Base-by-base conservation (phyloP, 2,113 vertebrate genomes). In the Eulacestoma nigropectus region DNA sequence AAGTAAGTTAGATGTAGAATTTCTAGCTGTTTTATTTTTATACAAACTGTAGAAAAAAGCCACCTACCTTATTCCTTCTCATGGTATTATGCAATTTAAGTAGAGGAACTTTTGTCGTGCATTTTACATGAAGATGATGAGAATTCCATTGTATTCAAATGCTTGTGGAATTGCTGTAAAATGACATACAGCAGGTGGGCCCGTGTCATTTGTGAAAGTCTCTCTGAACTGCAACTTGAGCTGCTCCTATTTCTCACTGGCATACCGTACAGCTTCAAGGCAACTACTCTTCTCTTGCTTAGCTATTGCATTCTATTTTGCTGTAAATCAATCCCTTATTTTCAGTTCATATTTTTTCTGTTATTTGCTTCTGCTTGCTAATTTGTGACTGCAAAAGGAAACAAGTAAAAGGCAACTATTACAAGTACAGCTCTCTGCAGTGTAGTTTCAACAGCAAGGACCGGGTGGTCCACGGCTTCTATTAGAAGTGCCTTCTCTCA, bases 111-210 rank as follows among this genome's bases (percentile, higher is more conserved):
- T 89, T 84, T 90, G 57, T 49, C 44, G 84, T 84, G 65, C 80
- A 83, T 96, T 93, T 97, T 92, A 29, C 93, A 44, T 83, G 70
- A 86, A 93, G 79, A 82, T 79, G 75, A 83, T 91, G 93, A 94
- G 90, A 47, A 80, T 60, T 70, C 67, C 33, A 42, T 89, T 84
- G 80, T 92, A 35, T 95, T 95, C 95, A 96, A 87, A 94, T 75
- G 39, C 39, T 88, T 84, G 39, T 76, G 75, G 91, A 96, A 91
- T 93, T 74, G 57, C 89, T 89, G 57, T 50, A 77, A 95, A 92
- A 95, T 65, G 26, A 72, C 84, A 85, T 95, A 74, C 65, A 88
- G 94, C 95, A 96, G 94, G 94, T 90, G 92, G 87, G 65, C 89
- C 59, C 30, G 42, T 80, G 91, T 94, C 92, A 83, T 90, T 97